Base-by-base conservation (phyloP, 2,797 vertebrate species). In the Mormyrops attenuatus region DNA sequence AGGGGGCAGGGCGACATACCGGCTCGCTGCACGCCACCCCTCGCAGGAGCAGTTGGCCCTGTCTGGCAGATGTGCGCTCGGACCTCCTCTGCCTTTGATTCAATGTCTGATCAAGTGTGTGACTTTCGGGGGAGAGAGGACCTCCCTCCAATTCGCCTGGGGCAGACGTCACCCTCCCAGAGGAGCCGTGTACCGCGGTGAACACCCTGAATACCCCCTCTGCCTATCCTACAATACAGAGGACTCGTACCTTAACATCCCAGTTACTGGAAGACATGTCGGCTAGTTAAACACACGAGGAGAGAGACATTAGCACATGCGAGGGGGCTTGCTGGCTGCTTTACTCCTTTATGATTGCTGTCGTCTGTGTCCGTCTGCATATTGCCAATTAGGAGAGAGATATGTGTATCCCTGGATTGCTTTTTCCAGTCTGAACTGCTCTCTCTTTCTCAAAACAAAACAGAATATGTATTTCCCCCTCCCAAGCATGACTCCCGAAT, bases 151-250 rank as follows among this genome's bases (percentile, higher is more conserved):
- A 11, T 34, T 20, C 34, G 34, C 69, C 34, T 17, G 34, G 34
- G 69, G 30, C 69, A 41, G 69, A 77, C 69, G 34, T n/a, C 77
- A 9, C 38, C 77, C 77, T 88, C 90, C 53, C 77, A 57, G 3
- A 41, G 87, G 52, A 30, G 44, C 53, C 87, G 52, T 77, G 69
- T 7, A 30, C 9, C 9, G 26, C 63, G 9, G 63, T 30, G 22
- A 66, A 30, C 63, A 30, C 22, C 60, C 22, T 66, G 60, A 30
- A 52, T 47, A 90, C 90, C 90, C 89, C 89, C 89, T 89, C 88
- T 90, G 90, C 90, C 91, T 77, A 55, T 13, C 41, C 60, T 90
- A 88, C 73, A 60, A 89, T 84, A 91, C 82, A 89, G 90, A 77
- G 55, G 87, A 53, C 89, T 87, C 89, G 63, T 63, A 80, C 89